phyloP scores from a whole-genome alignment of 2,113 vertebrate genomes.

The Semnornis frantzii region DNA sequence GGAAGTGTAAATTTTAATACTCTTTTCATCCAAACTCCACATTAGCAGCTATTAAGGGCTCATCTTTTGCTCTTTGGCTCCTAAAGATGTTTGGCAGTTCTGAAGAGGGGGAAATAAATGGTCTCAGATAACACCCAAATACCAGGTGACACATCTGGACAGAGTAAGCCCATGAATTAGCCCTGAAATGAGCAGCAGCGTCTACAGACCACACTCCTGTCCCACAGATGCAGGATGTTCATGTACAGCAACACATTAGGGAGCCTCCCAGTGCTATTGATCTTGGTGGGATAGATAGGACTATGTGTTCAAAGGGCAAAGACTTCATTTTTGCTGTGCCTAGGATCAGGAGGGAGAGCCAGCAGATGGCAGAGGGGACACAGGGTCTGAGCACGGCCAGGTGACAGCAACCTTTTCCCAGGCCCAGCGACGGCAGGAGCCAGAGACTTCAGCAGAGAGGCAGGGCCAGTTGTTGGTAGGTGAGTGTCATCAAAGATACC shows the following conservation, averaged over 20 bases:
- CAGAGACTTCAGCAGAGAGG: accelerated
- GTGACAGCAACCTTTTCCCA: background rate
- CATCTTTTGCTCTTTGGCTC: background rate
- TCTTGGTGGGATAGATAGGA: background rate
- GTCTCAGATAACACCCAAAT: background rate
- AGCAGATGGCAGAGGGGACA: background rate
- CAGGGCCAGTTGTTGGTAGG: background rate
- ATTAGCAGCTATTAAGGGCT: background rate
- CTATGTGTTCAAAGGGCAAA: background rate
- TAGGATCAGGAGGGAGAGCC: conserved; percentile 1
- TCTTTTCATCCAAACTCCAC: accelerated
- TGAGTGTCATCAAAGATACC: background rate
- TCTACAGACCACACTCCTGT: background rate
- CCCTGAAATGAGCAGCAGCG: background rate
- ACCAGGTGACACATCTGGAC: background rate
- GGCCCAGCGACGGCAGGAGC: accelerated
- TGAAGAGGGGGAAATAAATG: background rate
- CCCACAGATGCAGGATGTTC: background rate
- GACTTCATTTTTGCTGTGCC: background rate
- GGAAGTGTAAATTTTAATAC: background rate
- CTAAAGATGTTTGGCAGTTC: background rate
- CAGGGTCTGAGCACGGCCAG: background rate
- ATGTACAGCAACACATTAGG: accelerated
- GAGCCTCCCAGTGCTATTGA: accelerated
- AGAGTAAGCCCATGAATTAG: background rate